Evolutionary conservation across 2,888 invertebrate genomes (phyloP), one percentile per base, ranked within the genome.

Genomic region (Labia minor): DNA sequence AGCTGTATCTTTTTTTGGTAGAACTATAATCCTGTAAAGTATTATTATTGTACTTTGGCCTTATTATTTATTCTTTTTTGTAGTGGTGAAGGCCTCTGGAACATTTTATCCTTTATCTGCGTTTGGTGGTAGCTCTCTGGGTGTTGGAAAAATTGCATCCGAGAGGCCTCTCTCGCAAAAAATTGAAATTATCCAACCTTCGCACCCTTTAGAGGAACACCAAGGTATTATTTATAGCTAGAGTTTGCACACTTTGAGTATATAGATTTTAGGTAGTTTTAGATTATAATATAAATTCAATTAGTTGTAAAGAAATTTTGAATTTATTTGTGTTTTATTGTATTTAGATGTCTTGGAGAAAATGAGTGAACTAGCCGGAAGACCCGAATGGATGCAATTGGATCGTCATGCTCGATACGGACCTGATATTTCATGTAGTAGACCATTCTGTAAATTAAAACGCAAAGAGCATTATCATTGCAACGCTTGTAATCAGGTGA

Each of bases 31-130:
- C 67, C 67, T 65, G 37, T 37, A 64, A 37, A 21, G 20, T 65
- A 26, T 37, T 19, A 65, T 20, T 64, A 21, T 61, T 61, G 66
- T 69, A 71, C 75, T 75, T 74, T 74, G 76, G 77, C 76, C 77
- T 78, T 49, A 49, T 49, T 2, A n/a, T n/a, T n/a, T n/a, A n/a
- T 49, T 49, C 49, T 49, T 49, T 79, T 77, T 86, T 87, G 81
- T 86, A 90, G 89, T 92, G 84, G 90, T 93, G 83, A 92, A 92
- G 87, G 90, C 92, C 80, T 86, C 90, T 75, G 92, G 93, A 79
- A 92, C 92, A 78, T 93, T 90, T 82, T 92, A 90, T 81, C 93
- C 93, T 76, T 85, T 91, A 74, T 89, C 88, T 73, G 77, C 70
- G 69, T 70, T 70, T 69, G 70, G 69, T 66, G 68, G 67, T 65